phyloP scores from a whole-genome alignment of 2,797 vertebrate genomes.

The Lithobates sylvaticus region DNA sequence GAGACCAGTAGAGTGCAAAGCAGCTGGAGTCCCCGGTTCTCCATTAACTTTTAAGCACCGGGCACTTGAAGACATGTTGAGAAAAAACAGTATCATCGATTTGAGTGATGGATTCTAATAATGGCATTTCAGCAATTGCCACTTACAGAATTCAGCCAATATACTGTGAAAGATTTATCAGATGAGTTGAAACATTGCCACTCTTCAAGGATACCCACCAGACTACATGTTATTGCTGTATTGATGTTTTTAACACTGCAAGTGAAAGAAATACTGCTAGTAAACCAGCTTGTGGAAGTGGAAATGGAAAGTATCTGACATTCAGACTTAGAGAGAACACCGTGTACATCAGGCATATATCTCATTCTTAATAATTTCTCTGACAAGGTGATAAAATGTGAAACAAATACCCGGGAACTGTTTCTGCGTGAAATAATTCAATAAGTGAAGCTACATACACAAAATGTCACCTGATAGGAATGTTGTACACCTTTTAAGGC shows the following conservation, averaged over 20 bases:
- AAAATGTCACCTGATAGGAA: background rate
- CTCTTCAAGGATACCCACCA: slow-evolving; percentile 28
- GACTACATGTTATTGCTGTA: slow-evolving; percentile 14
- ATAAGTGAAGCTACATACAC: background rate
- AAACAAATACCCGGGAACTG: too few species aligned
- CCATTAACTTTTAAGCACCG: slow-evolving; percentile 53
- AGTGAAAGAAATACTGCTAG: slow-evolving; percentile 13
- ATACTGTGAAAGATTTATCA: slow-evolving; percentile 40
- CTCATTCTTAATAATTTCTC: background rate
- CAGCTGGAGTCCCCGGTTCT: slow-evolving; percentile 31
- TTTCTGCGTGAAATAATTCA: too few species aligned
- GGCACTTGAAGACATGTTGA: slow-evolving; percentile 58
- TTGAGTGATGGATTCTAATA: slow-evolving; percentile 52
- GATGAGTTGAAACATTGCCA: slow-evolving; percentile 35
- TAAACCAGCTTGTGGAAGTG: slow-evolving; percentile 1
- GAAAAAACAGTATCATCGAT: slow-evolving; percentile 56
- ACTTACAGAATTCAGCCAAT: slow-evolving; percentile 50
- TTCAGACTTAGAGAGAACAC: background rate
- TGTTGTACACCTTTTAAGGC: background rate
- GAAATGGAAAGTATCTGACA: slow-evolving; percentile 3
- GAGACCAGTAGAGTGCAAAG: slow-evolving; percentile 11
- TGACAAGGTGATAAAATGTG: background rate
- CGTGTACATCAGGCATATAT: background rate
- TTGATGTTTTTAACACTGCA: slow-evolving; percentile 28
- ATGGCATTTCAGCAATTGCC: slow-evolving; percentile 50